Percentiles rank a stretch among this genome's conserved stretches.
Conservation (phyloP, 2,797 vertebrate species). For the Trichosurus vulpecula region DNA sequence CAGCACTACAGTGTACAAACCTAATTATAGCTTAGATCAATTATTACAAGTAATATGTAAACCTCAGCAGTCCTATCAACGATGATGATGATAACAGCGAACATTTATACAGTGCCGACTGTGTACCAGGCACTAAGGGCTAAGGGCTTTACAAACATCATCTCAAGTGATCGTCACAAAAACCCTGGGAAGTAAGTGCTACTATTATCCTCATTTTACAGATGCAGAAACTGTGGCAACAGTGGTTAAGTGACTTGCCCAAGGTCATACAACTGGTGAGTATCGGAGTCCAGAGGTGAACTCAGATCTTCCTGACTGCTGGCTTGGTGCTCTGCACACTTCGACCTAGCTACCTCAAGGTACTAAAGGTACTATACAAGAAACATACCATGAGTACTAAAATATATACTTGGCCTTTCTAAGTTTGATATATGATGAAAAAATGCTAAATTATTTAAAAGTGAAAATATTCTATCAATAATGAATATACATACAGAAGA, state of each 20-base stretch:
- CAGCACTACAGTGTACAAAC: not conserved
- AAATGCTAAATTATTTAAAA: not conserved
- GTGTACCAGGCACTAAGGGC: not conserved
- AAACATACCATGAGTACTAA: not conserved
- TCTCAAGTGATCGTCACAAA: not conserved
- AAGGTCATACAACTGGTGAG: not conserved
- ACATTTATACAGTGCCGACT: not conserved
- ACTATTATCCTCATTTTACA: not conserved
- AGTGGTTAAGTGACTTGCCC: not conserved
- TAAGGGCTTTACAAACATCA: not conserved
- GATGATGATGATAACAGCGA: not conserved
- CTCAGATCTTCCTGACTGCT: not conserved
- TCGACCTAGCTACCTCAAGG: not conserved
- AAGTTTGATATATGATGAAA: not conserved
- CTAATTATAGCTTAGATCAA: slow-evolving; percentile 11
- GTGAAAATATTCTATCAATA: not conserved
- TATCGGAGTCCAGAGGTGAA: not conserved
- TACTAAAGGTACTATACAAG: not conserved
- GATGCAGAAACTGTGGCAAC: not conserved
- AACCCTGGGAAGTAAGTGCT: not conserved
- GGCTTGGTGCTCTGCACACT: not conserved
- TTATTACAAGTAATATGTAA: not conserved
- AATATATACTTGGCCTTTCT: not conserved
- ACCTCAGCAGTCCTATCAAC: not conserved
- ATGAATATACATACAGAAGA: not conserved